A percentile compares a stretch with the other conserved stretches of the same genome.
Conservation (phyloP, 2,113 vertebrate species). For the Accipiter virgatus region DNA sequence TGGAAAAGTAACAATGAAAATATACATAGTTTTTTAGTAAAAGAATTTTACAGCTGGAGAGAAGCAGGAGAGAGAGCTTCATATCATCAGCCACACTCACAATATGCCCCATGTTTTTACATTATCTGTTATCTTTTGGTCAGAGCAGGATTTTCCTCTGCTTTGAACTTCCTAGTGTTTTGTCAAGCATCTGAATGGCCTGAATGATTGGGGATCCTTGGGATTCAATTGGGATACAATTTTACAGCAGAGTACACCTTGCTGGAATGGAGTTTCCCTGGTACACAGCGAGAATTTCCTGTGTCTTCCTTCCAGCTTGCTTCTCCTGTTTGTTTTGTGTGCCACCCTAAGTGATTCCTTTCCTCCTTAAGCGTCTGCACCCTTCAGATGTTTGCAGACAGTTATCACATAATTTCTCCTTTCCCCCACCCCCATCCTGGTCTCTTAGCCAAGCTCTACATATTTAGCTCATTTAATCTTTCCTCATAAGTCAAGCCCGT, state of each 20-base stretch:
- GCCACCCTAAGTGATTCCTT: conserved; percentile 51
- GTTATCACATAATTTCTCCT: conserved; percentile 54
- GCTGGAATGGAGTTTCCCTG: neutral
- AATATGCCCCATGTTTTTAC: neutral
- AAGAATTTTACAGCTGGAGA: neutral
- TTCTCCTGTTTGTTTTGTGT: conserved; percentile 50
- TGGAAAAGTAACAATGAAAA: neutral
- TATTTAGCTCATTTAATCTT: conserved; percentile 73
- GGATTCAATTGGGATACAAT: neutral
- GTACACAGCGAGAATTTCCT: neutral
- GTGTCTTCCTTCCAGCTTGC: neutral
- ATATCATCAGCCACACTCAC: neutral
- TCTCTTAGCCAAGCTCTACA: conserved; percentile 64
- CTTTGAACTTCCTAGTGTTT: neutral
- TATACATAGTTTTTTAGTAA: neutral
- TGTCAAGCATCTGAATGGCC: neutral
- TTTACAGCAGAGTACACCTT: neutral
- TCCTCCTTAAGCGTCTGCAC: conserved; percentile 58
- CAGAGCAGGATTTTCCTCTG: neutral
- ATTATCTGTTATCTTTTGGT: neutral
- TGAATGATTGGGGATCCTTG: neutral
- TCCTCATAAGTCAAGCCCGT: conserved; percentile 60
- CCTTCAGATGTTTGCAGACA: conserved; percentile 61
- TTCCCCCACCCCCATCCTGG: conserved; percentile 29
- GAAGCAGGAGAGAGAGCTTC: neutral